Base-by-base conservation (phyloP, 2,797 vertebrate species). In the Paguma larvata region DNA sequence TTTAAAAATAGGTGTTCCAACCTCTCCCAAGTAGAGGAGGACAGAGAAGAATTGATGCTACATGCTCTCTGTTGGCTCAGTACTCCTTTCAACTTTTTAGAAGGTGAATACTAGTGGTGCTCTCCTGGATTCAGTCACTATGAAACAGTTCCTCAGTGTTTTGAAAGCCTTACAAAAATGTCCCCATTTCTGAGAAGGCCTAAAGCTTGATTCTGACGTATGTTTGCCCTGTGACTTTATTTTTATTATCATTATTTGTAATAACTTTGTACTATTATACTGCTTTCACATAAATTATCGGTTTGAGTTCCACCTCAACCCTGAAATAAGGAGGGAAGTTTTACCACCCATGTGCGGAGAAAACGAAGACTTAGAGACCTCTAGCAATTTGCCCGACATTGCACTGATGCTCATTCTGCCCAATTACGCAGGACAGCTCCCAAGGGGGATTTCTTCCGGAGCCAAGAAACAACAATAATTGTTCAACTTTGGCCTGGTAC, bases 11-110 rank as follows among this genome's bases (percentile, higher is more conserved):
- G 32, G 46, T 80, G 46, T 67, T 77, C 25, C n/a, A 80, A 6
- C 53, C 15, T 72, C 65, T 88, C 75, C 65, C 30, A 51, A 91
- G 75, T 21, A 93, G 65, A 94, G 59, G 72, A 96, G 59, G 30
- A 77, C 62, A 93, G 97, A 68, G 77, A 65, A 82, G 78, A 95
- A 89, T 85, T 80, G 80, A 48, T 63, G 70, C 51, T 85, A 3
- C 3, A 6, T 78, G 15, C 23, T 89, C 32, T 89, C 21, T 2
- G 4, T 68, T 95, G 41, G 63, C 46, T 46, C 38, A 19, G n/a
- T 65, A 46, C 83, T 41, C 25, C 67, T 80, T 75, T 75, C 19
- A 34, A 10, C 27, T 30, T 78, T 34, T 53, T 16, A 56, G 75
- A 44, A 53, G 15, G 19, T 62, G 23, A 41, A 4, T 48, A 14